phyloP scores from a whole-genome alignment of 2,888 invertebrate species.

The Lobophora halterata region DNA sequence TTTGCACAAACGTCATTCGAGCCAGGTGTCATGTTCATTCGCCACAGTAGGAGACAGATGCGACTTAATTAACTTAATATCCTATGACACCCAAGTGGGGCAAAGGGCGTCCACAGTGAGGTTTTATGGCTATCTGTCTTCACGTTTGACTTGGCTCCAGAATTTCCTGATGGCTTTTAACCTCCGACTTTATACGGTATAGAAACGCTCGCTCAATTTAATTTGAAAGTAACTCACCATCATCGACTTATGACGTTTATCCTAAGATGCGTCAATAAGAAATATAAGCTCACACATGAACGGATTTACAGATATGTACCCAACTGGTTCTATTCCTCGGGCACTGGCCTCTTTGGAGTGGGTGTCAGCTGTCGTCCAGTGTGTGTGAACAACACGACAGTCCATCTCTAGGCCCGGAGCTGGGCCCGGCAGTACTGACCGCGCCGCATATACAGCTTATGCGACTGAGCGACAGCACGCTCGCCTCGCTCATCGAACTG shows the following conservation, averaged over 20 bases:
- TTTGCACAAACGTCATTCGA: too few relatives aligned
- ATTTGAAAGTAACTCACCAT: too few relatives aligned
- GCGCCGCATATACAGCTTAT: constrained; percentile 93
- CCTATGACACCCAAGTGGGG: too few relatives aligned
- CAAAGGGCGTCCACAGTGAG: too few relatives aligned
- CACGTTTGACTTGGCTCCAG: too few relatives aligned
- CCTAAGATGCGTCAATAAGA: neutral
- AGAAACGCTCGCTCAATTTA: too few relatives aligned
- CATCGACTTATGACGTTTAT: constrained; percentile 1
- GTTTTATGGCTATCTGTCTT: too few relatives aligned
- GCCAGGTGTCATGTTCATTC: too few relatives aligned
- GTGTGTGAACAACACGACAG: constrained; percentile 95
- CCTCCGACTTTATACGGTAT: too few relatives aligned
- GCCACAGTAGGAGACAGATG: too few relatives aligned
- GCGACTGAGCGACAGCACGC: constrained; percentile 90
- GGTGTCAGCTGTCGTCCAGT: constrained; percentile 92
- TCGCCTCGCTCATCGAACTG: constrained; percentile 94
- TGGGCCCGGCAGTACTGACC: constrained; percentile 89
- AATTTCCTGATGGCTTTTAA: too few relatives aligned
- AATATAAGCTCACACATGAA: neutral
- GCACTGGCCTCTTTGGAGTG: constrained; percentile 96
- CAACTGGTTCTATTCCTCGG: constrained; percentile 96
- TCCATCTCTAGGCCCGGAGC: constrained; percentile 85
- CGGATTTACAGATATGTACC: constrained; percentile 82
- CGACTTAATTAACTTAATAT: too few relatives aligned